phyloP scores from a whole-genome alignment of 2,797 vertebrate species.

The Otolemur crassicaudatus region DNA sequence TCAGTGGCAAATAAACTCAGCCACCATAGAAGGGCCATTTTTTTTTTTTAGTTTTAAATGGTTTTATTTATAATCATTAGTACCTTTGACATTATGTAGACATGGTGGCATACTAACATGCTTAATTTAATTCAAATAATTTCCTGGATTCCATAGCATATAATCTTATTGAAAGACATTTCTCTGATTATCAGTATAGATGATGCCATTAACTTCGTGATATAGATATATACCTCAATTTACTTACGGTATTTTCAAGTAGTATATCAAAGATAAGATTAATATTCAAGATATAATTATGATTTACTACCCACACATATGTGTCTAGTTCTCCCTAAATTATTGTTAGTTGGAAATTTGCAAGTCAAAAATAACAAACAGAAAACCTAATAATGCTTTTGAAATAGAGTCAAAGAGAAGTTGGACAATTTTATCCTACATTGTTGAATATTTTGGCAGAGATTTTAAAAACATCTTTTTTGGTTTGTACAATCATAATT shows the following conservation, averaged over 20 bases:
- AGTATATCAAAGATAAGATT: neutral
- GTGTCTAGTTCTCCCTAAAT: neutral
- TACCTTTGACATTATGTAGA: neutral
- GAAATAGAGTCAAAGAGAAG: constrained; percentile 14
- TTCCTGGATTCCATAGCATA: neutral
- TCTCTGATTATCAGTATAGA: too few species aligned
- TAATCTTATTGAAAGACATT: neutral
- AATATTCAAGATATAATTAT: constrained; percentile 50
- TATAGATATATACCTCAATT: constrained; percentile 7
- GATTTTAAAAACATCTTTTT: constrained; percentile 16
- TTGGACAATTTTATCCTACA: neutral
- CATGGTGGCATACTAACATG: neutral
- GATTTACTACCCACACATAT: neutral
- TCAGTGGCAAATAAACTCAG: neutral
- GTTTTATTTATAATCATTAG: constrained; percentile 27
- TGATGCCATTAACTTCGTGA: constrained; percentile 18
- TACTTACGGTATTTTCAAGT: constrained; percentile 59
- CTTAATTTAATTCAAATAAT: constrained; percentile 49
- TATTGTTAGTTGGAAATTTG: constrained; percentile 52
- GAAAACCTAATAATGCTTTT: constrained; percentile 40
- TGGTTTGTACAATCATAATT: neutral
- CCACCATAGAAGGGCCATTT: neutral
- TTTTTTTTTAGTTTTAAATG: neutral
- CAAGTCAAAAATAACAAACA: constrained; percentile 27
- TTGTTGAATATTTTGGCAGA: neutral